Evolutionary conservation across 2,113 vertebrate species (phyloP).

Genomic region (Microtus ochrogaster): DNA sequence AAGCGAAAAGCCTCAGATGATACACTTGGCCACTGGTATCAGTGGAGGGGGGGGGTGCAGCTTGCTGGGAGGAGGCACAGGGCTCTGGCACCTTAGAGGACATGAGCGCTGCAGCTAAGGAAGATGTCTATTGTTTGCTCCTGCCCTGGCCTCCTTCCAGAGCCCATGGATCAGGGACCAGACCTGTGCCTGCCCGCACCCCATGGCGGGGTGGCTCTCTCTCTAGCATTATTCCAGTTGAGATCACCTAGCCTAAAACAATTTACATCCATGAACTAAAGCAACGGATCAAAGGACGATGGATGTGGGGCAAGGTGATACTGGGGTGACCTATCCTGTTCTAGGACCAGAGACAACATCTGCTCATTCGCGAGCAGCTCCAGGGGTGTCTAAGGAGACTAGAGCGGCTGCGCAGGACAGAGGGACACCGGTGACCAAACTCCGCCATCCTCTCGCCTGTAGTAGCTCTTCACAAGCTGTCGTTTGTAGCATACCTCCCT

Average conservation of each 20-base stretch:
- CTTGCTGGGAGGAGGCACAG: background rate
- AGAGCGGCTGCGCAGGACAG: background rate
- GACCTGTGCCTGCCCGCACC: accelerated
- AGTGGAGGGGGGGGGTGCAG: background rate
- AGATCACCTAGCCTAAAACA: background rate
- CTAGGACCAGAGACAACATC: background rate
- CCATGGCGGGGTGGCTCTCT: background rate
- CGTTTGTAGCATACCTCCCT: background rate
- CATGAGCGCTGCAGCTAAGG: background rate
- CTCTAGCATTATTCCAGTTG: too few relatives aligned
- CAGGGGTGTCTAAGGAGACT: slow-evolving; percentile 7
- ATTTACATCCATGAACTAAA: background rate
- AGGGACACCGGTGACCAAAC: background rate
- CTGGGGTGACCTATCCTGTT: background rate
- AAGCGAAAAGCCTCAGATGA: background rate
- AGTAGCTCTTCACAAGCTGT: background rate
- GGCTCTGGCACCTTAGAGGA: background rate
- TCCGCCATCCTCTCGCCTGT: too few relatives aligned
- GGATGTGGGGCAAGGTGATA: background rate
- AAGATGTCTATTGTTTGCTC: background rate
- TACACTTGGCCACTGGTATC: background rate
- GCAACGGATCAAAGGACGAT: background rate
- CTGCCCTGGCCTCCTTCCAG: background rate
- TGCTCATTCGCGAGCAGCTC: background rate
- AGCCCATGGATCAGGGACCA: too few relatives aligned